Conservation (phyloP, 1,140 invertebrate species). For the Trigoniulus corallinus region DNA sequence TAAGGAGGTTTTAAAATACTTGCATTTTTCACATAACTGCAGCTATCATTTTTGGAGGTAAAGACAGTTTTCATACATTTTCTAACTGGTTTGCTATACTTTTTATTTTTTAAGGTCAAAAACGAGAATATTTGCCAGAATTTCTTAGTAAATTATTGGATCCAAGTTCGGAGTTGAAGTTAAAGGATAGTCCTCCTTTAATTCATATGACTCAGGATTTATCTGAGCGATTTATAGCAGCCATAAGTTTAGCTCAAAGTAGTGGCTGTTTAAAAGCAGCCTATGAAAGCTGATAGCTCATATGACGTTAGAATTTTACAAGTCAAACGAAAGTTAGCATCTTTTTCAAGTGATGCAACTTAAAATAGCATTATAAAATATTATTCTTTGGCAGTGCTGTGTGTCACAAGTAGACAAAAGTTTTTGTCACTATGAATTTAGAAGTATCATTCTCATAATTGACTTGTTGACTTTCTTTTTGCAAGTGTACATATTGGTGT, state of each 20-base stretch:
- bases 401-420: too few relatives aligned
- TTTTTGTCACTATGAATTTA: too few relatives aligned
- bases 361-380: too few relatives aligned
- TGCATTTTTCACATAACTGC: not conserved
- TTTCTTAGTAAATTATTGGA: slow-evolving; percentile 3
- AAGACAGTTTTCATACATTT: not conserved
- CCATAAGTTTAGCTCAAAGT: not conserved
- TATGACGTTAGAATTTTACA: too few relatives aligned
- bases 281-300: too few relatives aligned
- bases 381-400: too few relatives aligned
- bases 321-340: too few relatives aligned
- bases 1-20: not conserved
- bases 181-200: not conserved
- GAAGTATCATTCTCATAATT: too few relatives aligned
- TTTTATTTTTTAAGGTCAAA: slow-evolving; percentile 2
- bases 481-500: too few relatives aligned
- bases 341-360: too few relatives aligned
- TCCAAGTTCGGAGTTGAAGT: slow-evolving; percentile 3
- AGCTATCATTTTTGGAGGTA: not conserved
- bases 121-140: slow-evolving; percentile 1
- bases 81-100: too few relatives aligned
- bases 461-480: too few relatives aligned
- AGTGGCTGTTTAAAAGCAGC: not conserved
- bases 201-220: not conserved
- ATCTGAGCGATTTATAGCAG: not conserved